Evolutionary conservation across 2,888 invertebrate species (phyloP), one percentile per base, ranked within the genome.

Genomic region (Oligia latruncula): DNA sequence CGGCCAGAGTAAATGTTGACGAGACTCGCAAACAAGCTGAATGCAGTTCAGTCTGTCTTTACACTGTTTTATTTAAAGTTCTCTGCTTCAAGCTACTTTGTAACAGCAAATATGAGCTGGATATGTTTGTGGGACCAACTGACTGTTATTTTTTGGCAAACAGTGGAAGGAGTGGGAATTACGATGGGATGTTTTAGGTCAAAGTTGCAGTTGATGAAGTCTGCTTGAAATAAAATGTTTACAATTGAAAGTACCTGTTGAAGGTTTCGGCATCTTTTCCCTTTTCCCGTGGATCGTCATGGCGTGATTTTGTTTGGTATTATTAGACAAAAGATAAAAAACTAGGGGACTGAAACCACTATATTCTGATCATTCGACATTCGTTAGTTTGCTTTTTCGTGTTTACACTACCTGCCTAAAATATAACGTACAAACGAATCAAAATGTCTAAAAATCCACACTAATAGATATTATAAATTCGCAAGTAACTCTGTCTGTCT

Each of bases 21-120:
- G 71, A 65, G 84, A 68, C 71, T 74, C 58, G 78, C 83, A 88
- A 83, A 87, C 90, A 68, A 62, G 74, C 78, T 85, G 86, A 85
- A 90, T 87, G 82, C 82, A 88, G 73, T 86, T 78, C 87, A 84
- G 73, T 71, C 81, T 73, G 78, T 90, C 86, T 87, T 86, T 82
- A 90, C 84, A 81, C 80, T 82, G 89, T 81, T 87, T 90, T 90
- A 85, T 88, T 88, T 85, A 88, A 84, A 88, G 83, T 85, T 78
- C 80, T 11, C 70, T 65, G 70, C 71, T 82, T 79, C 76, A 71
- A 85, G 82, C 84, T 85, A 84, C 90, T 89, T 88, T 84, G 88
- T 84, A 67, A 78, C 66, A 71, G 77, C 82, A 89, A 88, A 89
- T 88, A 89, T 82, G 77, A 84, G 77, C 72, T 83, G 79, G 78